A percentile compares a stretch with the other conserved stretches of the same genome.
Conservation (phyloP, 2,888 invertebrate species). For the Myathropa florea region DNA sequence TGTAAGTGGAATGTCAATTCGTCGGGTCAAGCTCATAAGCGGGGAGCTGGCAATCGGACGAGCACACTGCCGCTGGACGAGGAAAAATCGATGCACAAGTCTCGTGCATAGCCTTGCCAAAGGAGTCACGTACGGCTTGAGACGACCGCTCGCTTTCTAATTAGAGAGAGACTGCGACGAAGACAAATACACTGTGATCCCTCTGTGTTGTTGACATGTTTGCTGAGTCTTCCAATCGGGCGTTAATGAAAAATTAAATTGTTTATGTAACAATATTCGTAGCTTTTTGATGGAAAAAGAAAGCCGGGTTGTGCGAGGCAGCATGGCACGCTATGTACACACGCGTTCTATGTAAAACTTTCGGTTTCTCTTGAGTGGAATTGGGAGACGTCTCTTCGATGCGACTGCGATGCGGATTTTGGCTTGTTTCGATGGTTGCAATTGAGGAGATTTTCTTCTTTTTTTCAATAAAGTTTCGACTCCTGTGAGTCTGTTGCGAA, state of each 20-base stretch:
- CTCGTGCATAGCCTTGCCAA: neutral
- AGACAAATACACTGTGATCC: neutral
- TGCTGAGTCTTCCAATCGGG: neutral
- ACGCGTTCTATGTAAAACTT: neutral
- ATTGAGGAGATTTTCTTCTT: no score
- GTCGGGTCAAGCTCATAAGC: neutral
- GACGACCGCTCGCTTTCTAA: neutral
- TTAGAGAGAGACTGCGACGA: neutral
- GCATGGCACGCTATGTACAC: neutral
- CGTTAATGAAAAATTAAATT: neutral
- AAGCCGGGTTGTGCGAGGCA: neutral
- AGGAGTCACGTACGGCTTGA: neutral
- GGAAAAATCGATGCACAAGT: slow-evolving; percentile 47
- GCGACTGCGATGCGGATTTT: neutral
- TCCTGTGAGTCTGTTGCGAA: neutral
- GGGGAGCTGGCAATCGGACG: no score
- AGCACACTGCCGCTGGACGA: neutral
- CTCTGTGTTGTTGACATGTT: neutral
- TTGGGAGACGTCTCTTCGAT: neutral
- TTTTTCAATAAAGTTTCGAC: no score
- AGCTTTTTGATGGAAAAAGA: neutral
- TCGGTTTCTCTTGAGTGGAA: neutral
- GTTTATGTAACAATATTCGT: neutral
- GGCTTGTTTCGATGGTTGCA: no score
- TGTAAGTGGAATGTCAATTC: slow-evolving; percentile 6